Evolutionary conservation across 2,888 invertebrate species (phyloP).

Genomic region (Osmoderma eremita): DNA sequence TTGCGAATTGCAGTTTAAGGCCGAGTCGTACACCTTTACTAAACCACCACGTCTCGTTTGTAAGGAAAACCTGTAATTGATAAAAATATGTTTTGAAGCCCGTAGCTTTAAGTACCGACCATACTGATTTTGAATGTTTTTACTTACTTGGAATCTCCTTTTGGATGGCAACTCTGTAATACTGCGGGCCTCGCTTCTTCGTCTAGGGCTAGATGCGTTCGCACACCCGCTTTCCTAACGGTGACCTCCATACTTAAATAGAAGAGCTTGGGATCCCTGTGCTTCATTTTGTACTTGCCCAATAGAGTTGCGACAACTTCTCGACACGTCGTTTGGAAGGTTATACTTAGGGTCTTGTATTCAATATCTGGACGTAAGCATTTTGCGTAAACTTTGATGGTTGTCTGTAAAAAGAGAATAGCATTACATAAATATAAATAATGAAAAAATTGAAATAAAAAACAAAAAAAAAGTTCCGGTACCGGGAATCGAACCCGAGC

Average conservation of each 20-base stretch:
- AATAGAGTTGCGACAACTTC: constrained; percentile 87
- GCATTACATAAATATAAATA: not conserved
- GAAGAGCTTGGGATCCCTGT: constrained; percentile 91
- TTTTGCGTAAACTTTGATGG: constrained; percentile 90
- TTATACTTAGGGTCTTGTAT: constrained; percentile 93
- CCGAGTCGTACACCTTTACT: constrained; percentile 91
- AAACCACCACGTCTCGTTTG: constrained; percentile 90
- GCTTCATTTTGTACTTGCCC: constrained; percentile 87
- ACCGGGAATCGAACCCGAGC: constrained; percentile 81
- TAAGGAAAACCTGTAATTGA: constrained; percentile 78
- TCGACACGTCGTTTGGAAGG: constrained; percentile 87
- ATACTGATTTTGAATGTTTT: not conserved
- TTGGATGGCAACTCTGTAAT: constrained; percentile 92
- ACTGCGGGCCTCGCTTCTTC: constrained; percentile 91
- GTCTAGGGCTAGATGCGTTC: constrained; percentile 84
- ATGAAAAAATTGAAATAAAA: constrained; percentile 3
- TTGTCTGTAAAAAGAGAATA: constrained; percentile 74
- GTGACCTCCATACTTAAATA: constrained; percentile 95
- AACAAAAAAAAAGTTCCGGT: constrained; percentile 66
- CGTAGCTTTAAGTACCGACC: not conserved
- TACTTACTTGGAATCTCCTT: constrained; percentile 87
- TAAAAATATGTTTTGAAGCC: not conserved
- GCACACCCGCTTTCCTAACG: constrained; percentile 83
- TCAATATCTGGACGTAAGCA: constrained; percentile 93
- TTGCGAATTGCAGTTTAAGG: constrained; percentile 89